Conservation (phyloP, 1,140 invertebrate genomes). For the Ooceraea biroi region DNA sequence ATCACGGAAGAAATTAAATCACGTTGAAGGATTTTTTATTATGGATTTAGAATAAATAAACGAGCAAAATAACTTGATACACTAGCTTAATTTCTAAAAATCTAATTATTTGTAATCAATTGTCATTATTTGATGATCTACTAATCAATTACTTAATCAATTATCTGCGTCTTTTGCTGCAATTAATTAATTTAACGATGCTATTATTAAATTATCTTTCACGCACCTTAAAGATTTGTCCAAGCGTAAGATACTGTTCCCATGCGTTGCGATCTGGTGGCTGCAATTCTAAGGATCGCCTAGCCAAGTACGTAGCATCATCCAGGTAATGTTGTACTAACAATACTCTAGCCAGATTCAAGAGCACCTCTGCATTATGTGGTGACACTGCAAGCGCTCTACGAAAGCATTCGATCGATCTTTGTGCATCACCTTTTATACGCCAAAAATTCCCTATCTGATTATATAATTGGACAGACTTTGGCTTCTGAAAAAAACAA, state of each 20-base stretch:
- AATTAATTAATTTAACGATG: background rate
- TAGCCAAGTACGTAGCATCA: slow-evolving; percentile 94
- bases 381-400: slow-evolving; percentile 94
- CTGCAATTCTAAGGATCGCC: slow-evolving; percentile 91
- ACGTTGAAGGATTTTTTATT: background rate
- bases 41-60: background rate
- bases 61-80: background rate
- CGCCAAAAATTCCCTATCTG: slow-evolving; percentile 96
- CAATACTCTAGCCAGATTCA: slow-evolving; percentile 94
- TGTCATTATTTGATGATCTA: too few species aligned
- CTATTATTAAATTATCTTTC: slow-evolving; percentile 5
- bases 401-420: slow-evolving; percentile 95
- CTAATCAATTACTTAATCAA: too few species aligned
- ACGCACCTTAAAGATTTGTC: slow-evolving; percentile 91
- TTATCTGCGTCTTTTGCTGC: background rate
- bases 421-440: slow-evolving; percentile 93
- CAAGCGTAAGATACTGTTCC: slow-evolving; percentile 96
- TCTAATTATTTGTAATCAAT: too few species aligned
- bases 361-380: slow-evolving; percentile 93
- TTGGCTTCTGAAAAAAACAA: slow-evolving; percentile 89
- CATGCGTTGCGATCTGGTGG: slow-evolving; percentile 94
- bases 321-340: slow-evolving; percentile 95
- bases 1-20: background rate
- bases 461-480: slow-evolving; percentile 94
- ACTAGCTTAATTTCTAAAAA: background rate